phyloP scores from a whole-genome alignment of 2,797 vertebrate species.

The Caiman crocodilus region DNA sequence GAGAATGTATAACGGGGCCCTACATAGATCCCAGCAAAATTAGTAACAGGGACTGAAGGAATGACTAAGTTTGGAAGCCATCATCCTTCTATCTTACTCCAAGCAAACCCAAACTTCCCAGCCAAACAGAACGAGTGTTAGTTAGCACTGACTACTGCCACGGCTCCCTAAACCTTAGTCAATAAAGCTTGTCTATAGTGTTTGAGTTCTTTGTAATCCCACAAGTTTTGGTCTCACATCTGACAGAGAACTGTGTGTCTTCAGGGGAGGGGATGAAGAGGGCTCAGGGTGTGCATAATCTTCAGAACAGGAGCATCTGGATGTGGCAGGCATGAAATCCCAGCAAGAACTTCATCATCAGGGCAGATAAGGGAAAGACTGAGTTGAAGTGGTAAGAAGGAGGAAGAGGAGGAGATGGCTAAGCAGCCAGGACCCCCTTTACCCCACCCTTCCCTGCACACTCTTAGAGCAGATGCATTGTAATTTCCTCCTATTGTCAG shows the following conservation, averaged over 20 bases:
- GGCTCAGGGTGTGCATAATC: neutral
- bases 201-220: neutral
- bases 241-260: neutral
- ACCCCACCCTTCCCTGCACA: neutral
- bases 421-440: neutral
- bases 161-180: neutral
- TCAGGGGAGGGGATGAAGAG: rapidly evolving
- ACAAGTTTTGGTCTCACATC: neutral
- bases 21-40: neutral
- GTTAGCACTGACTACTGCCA: neutral
- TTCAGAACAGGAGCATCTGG: constrained; percentile 31
- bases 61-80: neutral
- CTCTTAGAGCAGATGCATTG: constrained; percentile 39
- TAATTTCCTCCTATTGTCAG: constrained; percentile 48
- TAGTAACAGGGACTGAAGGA: rapidly evolving
- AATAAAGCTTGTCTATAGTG: neutral
- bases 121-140: neutral
- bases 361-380: neutral
- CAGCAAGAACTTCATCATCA: constrained; percentile 41
- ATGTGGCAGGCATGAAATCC: constrained; percentile 53
- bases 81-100: neutral
- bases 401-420: neutral
- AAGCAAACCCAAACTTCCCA: neutral
- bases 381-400: neutral
- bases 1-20: neutral